Evolutionary conservation across 2,888 invertebrate genomes (phyloP), one percentile per base, ranked within the genome.

Genomic region (Petrophora chlorosata): DNA sequence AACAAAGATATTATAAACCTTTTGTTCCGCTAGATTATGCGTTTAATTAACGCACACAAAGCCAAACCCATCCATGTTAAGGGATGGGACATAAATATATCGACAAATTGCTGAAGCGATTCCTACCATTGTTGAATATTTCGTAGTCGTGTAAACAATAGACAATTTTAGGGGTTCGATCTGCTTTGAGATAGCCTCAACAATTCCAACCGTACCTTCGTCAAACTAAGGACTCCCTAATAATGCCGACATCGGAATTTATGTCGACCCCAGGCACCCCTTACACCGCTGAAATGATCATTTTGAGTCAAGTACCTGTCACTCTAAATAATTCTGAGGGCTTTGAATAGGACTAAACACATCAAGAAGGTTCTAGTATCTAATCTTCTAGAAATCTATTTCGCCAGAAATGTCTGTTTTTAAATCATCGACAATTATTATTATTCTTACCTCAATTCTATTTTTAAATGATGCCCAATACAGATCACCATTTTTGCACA

Each of bases 171-270:
- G 62, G 63, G 67, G 61, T 66, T 73, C 73, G 78, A 82, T 81
- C 70, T 74, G 70, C 67, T 75, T 73, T 63, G 64, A 76, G 81
- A 82, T 78, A 82, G 71, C 74, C 76, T 75, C 67, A 70, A 82
- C 79, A 81, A 79, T 83, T 79, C 74, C 64, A 67, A 57, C 66
- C 63, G 68, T 73, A 87, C 86, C 86, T 85, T 86, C 85, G 85
- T 87, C 86, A 86, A 83, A 82, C 69, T 75, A 73, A 79, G 76
- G 74, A 76, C 74, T 68, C 76, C 79, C 73, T 80, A 85, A 82
- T 85, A 83, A 82, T 72, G 79, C 76, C 65, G 73, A 71, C 79
- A 73, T 73, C 54, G 79, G 82, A 84, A 85, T 85, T 85, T 82
- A 82, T 85, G 84, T 83, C 82, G 75, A 78, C 77, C 78, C 76